Base-by-base conservation (phyloP, 2,888 invertebrate genomes). In the Xestia xanthographa region DNA sequence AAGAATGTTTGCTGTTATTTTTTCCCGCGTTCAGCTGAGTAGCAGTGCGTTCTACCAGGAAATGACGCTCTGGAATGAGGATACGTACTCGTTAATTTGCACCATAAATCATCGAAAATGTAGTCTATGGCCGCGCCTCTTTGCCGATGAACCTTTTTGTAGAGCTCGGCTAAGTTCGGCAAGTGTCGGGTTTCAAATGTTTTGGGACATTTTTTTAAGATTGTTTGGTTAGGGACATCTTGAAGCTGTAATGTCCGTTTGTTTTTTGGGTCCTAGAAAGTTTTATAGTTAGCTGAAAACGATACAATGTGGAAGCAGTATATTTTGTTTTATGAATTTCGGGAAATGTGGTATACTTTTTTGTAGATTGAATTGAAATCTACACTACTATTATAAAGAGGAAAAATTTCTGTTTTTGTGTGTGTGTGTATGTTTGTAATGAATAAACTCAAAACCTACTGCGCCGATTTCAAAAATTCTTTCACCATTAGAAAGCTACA, bases 41-140 rank as follows among this genome's bases (percentile, higher is more conserved):
- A 91, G 93, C 93, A 92, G 92, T 92, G 93, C 92, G 94, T 89
- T 96, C 95, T 95, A 94, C 95, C 96, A 96, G 96, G 96, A 96
- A 96, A 96, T 95, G 96, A 96, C 92, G 94, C 90, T 91, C 90
- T 90, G 95, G 96, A 96, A 96, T 96, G 96, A 96, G 96, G 96
- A 96, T 96, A 95, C 94, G 93, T 95, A 95, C 96, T 95, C 95
- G 96, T 96, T 96, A 96, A 96, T 96, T 96, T 96, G 95, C 94
- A 92, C 92, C 96, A 96, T 96, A 96, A 96, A 96, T 96, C 96
- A 96, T 96, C 95, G 94, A 92, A 93, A 95, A 95, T 94, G 95
- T 94, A 87, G 92, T 94, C 94, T 94, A 92, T 92, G 93, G 92
- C 92, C 91, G 92, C 83, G 83, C 89, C 93, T 95, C 95, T 95